Evolutionary conservation across 2,888 invertebrate species (phyloP).

Genomic region (Tubulanus polymorphus): DNA sequence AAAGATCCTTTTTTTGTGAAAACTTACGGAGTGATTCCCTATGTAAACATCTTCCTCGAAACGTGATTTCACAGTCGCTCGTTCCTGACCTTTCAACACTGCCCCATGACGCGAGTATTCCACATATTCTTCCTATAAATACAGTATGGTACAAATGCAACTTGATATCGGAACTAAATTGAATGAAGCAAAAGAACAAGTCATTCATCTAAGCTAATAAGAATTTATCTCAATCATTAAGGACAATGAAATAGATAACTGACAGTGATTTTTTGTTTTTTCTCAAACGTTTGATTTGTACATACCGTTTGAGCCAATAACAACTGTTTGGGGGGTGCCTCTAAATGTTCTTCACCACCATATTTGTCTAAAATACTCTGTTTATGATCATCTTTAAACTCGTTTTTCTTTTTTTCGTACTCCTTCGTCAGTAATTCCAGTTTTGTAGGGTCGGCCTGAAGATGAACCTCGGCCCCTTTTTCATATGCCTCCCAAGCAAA

Average conservation of each 20-base stretch:
- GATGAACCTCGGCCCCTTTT: conserved; percentile 53
- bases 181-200: too few species aligned
- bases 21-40: conserved; percentile 77
- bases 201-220: too few species aligned
- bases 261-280: background rate
- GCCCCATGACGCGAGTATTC: conserved; percentile 94
- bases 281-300: conserved; percentile 5
- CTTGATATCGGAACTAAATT: too few species aligned
- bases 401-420: conserved; percentile 83
- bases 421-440: conserved; percentile 85
- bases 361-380: conserved; percentile 85
- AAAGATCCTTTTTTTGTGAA: background rate
- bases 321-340: conserved; percentile 82
- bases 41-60: conserved; percentile 91
- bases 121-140: conserved; percentile 76
- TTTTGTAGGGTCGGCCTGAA: conserved; percentile 97
- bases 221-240: too few species aligned
- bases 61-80: conserved; percentile 75
- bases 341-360: conserved; percentile 84
- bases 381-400: conserved; percentile 77
- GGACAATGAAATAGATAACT: too few species aligned
- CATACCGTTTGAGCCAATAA: conserved; percentile 78
- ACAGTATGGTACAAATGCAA: too few species aligned
- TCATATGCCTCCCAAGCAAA: conserved; percentile 98
- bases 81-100: conserved; percentile 73